These are phyloP conservation scores for Microcebus lehilahytsara DNA, from an alignment of 2,113 vertebrate species.

Conservation along the genomic window DNA sequence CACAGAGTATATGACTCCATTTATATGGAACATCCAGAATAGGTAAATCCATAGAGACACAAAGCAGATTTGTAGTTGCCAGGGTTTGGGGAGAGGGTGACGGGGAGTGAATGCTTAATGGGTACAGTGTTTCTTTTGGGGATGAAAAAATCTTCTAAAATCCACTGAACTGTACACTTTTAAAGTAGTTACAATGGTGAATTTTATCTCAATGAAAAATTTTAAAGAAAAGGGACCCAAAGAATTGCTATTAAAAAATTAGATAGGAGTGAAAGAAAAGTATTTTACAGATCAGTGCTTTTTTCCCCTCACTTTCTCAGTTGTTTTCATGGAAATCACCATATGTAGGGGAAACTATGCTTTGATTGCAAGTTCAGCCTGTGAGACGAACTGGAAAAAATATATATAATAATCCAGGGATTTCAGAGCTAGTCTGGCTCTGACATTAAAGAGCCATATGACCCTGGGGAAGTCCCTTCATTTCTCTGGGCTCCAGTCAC, in stretches of 20 bases:
- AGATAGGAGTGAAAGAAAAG: not conserved
- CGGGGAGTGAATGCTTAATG: not conserved
- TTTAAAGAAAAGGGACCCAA: not conserved
- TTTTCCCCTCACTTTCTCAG: not conserved
- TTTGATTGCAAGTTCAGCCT: not conserved
- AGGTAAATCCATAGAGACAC: not conserved
- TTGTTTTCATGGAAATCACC: constrained; percentile 10
- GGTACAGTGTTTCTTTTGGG: not conserved
- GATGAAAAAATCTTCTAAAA: not conserved
- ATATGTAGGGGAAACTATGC: not conserved
- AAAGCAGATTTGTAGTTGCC: not conserved
- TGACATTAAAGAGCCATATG: not conserved
- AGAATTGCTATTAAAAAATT: not conserved
- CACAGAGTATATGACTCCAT: not conserved
- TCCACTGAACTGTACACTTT: not conserved
- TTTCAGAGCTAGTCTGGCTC: not conserved
- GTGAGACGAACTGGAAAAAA: not conserved
- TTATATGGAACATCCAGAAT: not conserved
- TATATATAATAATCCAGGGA: not conserved
- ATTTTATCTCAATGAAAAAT: not conserved
- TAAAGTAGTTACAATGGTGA: not conserved
- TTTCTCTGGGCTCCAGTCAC: not conserved
- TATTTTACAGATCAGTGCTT: not conserved
- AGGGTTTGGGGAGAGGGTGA: not conserved
- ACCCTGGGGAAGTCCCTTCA: not conserved